Percentiles rank a stretch among this genome's conserved stretches.
Evolutionary conservation across 2,888 invertebrate species (phyloP).

Genomic region (Chrysina gloriosa): DNA sequence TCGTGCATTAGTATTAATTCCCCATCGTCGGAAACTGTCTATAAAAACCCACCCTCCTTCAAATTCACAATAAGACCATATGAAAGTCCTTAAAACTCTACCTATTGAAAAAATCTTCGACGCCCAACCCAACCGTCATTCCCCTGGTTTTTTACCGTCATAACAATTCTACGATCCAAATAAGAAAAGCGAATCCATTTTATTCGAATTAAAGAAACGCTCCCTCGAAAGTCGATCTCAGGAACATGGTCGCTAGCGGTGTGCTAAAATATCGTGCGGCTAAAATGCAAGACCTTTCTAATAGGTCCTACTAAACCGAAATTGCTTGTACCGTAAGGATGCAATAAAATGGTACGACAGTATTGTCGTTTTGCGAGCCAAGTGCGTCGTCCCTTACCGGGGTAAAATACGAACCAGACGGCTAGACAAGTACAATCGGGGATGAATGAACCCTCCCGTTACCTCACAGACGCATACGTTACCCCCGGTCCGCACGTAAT

Average conservation of each 20-base stretch:
- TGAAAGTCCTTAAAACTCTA: no score
- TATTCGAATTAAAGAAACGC: neutral
- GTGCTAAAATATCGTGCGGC: neutral
- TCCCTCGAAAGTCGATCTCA: neutral
- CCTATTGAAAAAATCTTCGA: no score
- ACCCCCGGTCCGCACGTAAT: neutral
- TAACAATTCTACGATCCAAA: no score
- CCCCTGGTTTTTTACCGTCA: no score
- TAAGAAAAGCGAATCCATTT: neutral
- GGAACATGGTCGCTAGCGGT: neutral
- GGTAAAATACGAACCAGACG: constrained; percentile 35
- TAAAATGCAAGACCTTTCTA: neutral
- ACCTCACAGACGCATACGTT: neutral
- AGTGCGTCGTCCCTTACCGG: constrained; percentile 23
- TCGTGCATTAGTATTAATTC: no score
- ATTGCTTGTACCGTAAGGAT: neutral
- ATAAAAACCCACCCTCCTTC: no score
- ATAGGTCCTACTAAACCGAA: neutral
- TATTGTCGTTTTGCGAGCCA: neutral
- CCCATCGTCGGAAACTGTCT: no score
- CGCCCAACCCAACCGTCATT: no score
- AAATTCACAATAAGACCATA: no score
- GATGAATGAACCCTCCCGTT: constrained; percentile 31
- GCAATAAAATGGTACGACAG: neutral
- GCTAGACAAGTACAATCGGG: constrained; percentile 28